These are phyloP conservation scores for Heliconius hermathena DNA, from an alignment of 1,140 invertebrate species.

Conservation along the genomic window DNA sequence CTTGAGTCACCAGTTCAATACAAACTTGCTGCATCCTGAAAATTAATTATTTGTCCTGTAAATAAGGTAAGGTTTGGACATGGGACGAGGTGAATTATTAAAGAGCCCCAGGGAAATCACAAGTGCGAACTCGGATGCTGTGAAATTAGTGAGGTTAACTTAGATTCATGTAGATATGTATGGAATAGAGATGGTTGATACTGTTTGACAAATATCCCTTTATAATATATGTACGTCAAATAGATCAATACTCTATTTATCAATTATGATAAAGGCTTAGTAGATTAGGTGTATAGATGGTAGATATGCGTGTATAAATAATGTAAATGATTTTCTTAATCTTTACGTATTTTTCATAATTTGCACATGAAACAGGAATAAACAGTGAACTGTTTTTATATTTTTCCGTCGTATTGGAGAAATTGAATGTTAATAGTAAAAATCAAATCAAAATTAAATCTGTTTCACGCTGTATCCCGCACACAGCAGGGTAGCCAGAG, in stretches of 20 bases:
- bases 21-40: slow-evolving; percentile 47
- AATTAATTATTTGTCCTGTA: slow-evolving; percentile 58
- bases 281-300: background rate
- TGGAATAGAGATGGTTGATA: background rate
- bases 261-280: background rate
- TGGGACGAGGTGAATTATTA: slow-evolving; percentile 68
- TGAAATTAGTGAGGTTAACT: slow-evolving; percentile 23
- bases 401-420: no score
- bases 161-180: slow-evolving; percentile 6
- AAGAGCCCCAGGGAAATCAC: slow-evolving; percentile 67
- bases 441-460: no score
- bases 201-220: background rate
- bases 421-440: no score
- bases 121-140: slow-evolving; percentile 36
- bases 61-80: slow-evolving; percentile 60
- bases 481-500: no score
- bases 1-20: background rate
- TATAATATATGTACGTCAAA: background rate
- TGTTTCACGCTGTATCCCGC: no score
- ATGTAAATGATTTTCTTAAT: no score
- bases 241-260: background rate
- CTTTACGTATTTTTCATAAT: no score
- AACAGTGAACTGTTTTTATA: no score
- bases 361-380: no score
- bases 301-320: no score